phyloP scores from a whole-genome alignment of 1,140 invertebrate genomes.

The Metopolophium dirhodum region DNA sequence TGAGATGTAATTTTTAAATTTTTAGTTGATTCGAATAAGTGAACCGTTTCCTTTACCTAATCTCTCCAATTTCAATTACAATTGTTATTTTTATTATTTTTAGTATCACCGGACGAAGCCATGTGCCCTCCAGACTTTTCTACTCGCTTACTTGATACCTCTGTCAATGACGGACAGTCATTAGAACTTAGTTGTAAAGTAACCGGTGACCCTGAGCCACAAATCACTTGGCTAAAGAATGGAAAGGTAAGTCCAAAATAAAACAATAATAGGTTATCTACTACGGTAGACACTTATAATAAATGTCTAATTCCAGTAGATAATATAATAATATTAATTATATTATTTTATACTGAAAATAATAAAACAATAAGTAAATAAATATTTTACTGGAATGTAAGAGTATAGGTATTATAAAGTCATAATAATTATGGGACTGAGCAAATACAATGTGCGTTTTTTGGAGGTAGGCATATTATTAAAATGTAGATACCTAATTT shows the following conservation, averaged over 20 bases:
- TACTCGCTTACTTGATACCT: conserved; percentile 73
- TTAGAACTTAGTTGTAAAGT: conserved; percentile 80
- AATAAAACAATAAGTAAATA: background rate
- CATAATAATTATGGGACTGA: background rate
- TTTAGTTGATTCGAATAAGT: background rate
- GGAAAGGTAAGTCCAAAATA: conserved; percentile 67
- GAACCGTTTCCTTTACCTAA: background rate
- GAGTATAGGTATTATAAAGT: background rate
- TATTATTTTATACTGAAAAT: background rate
- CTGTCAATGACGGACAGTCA: conserved; percentile 81
- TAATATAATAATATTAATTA: background rate
- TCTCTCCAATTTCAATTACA: background rate
- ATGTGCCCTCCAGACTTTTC: conserved; percentile 87
- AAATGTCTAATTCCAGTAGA: background rate
- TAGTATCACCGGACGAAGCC: conserved; percentile 83
- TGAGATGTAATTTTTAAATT: conserved; percentile 74
- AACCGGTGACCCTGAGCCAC: conserved; percentile 88
- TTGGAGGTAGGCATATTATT: no score
- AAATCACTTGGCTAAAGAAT: conserved; percentile 85
- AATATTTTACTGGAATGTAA: background rate
- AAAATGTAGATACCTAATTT: no score
- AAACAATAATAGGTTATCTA: background rate
- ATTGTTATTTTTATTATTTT: background rate
- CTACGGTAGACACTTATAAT: background rate
- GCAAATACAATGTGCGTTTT: no score